A percentile compares a stretch with the other conserved stretches of the same genome.
Evolutionary conservation across 1,140 invertebrate species (phyloP).

Genomic region (Drosophila seguyi): DNA sequence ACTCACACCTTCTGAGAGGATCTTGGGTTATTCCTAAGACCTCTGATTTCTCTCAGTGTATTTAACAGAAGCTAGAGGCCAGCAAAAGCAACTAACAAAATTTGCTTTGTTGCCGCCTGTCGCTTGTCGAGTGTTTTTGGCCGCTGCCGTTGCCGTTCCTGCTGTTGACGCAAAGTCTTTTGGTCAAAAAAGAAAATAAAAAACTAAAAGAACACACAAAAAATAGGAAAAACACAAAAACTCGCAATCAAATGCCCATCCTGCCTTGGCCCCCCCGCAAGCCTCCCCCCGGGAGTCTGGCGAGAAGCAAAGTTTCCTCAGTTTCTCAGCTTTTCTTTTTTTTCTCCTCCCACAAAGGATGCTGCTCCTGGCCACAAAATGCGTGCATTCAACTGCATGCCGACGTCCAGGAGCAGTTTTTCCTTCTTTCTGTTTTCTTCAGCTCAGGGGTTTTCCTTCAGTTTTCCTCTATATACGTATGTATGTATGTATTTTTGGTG

Average conservation of each 20-base stretch:
- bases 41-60: constrained; percentile 27
- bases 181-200: constrained; percentile 25
- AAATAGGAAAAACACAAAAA: constrained; percentile 28
- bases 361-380: constrained; percentile 50
- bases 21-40: no score
- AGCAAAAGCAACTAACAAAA: constrained; percentile 78
- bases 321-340: constrained; percentile 2
- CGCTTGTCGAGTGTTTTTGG: constrained; percentile 68
- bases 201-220: neutral
- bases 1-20: neutral
- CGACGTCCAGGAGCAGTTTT: constrained; percentile 31
- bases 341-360: constrained; percentile 48
- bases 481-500: constrained; percentile 3
- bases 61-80: constrained; percentile 19
- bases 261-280: constrained; percentile 4
- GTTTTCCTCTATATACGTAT: neutral
- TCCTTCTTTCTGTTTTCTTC: constrained; percentile 14
- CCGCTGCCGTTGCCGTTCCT: constrained; percentile 34
- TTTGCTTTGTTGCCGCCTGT: constrained; percentile 68
- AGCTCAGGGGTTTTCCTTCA: constrained; percentile 2
- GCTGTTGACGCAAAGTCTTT: constrained; percentile 78
- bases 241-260: constrained; percentile 56
- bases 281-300: neutral
- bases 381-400: constrained; percentile 78
- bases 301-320: neutral